A percentile compares a stretch with the other conserved stretches of the same genome.
Conservation (phyloP, 2,113 vertebrate genomes). For the Anoura caudifer region DNA sequence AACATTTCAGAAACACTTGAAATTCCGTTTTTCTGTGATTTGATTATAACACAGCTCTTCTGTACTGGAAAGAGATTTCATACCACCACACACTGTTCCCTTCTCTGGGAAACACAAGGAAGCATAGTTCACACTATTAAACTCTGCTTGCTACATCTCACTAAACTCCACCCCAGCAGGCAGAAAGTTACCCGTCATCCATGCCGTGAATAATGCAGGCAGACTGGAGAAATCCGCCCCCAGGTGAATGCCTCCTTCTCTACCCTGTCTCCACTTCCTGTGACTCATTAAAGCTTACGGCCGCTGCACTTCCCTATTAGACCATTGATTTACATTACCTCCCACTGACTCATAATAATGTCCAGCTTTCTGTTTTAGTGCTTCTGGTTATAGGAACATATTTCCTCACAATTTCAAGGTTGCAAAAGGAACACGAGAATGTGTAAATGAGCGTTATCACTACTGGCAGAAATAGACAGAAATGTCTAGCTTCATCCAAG, state of each 20-base stretch:
- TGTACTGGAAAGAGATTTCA: not conserved
- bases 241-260: not conserved
- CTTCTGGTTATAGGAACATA: not conserved
- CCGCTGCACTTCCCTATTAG: conserved; percentile 37
- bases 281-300: not conserved
- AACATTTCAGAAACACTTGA: conserved; percentile 18
- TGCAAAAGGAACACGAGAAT: not conserved
- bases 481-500: not conserved
- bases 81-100: not conserved
- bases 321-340: conserved; percentile 7
- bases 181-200: not conserved
- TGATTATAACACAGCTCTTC: not conserved
- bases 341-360: not conserved
- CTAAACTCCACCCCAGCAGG: not conserved
- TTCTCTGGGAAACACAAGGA: not conserved
- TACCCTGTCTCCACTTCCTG: not conserved
- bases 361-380: not conserved
- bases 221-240: conserved; percentile 1
- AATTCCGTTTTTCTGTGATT: not conserved
- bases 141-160: conserved; percentile 32
- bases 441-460: not conserved
- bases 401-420: not conserved
- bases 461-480: not conserved
- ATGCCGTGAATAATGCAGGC: not conserved
- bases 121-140: conserved; percentile 49